Evolutionary conservation across 2,113 vertebrate genomes (phyloP).

Genomic region (Rafetus swinhoei): DNA sequence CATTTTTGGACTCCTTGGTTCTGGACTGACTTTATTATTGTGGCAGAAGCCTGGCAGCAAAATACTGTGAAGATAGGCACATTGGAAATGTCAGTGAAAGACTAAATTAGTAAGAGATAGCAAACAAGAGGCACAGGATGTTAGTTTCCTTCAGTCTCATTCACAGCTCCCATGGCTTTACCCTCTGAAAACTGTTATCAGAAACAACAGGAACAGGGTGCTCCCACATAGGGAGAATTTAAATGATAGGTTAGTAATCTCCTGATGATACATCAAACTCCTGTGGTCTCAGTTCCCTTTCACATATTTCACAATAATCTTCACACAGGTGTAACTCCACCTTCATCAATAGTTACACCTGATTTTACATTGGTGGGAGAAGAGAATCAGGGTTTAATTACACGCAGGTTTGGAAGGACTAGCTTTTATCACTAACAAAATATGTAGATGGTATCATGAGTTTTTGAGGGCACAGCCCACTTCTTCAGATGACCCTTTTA

Average conservation of each 20-base stretch:
- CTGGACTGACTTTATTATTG: background rate
- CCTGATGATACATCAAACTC: background rate
- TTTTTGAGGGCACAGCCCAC: too few relatives aligned
- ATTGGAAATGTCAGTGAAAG: background rate
- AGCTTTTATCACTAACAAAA: background rate
- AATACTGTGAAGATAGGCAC: background rate
- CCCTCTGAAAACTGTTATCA: background rate
- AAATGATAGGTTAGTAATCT: background rate
- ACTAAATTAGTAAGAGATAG: background rate
- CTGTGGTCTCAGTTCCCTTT: background rate
- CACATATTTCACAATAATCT: background rate
- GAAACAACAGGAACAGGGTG: background rate
- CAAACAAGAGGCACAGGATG: background rate
- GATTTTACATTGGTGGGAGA: fast-evolving
- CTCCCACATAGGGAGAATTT: background rate
- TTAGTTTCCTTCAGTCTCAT: background rate
- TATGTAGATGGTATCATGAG: too few relatives aligned
- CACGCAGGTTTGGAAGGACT: background rate
- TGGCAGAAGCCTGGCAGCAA: background rate
- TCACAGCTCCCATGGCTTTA: background rate
- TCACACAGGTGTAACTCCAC: background rate
- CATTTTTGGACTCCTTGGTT: background rate
- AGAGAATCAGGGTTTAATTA: background rate
- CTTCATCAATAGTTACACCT: background rate
- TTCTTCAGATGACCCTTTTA: too few relatives aligned